Evolutionary conservation across 2,888 invertebrate genomes (phyloP), one percentile per base, ranked within the genome.

Genomic region (Sepiola atlantica): DNA sequence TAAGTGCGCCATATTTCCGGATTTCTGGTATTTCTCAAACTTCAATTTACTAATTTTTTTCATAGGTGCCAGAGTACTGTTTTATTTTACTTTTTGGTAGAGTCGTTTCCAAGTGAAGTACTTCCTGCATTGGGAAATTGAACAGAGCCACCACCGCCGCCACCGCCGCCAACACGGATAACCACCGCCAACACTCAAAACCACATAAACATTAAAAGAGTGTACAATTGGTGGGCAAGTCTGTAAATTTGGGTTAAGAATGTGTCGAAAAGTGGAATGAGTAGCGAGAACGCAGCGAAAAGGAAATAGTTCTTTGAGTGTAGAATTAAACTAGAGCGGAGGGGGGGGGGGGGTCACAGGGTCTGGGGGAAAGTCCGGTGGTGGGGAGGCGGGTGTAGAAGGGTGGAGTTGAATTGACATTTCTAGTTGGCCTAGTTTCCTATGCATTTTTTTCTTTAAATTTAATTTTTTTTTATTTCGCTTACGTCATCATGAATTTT

Each of bases 181-280:
- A 77, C 2, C 14, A 77, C 28, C 0, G 14, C 77, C n/a, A 77
- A 77, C 45, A 45, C 45, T 45, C 45, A 2, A 45, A 45, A 45
- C 45, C 45, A 45, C n/a, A 21, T 77, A 77, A 77, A 77, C 1
- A 45, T n/a, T 32, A 77, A 18, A 77, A 77, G 16, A 14, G 77
- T 10, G n/a, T 32, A 32, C 32, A 77, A 77, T 77, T 77, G 77
- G n/a, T n/a, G 77, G 77, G 14, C n/a, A 77, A 77, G 77, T 77
- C 77, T 77, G 61, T 61, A 77, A 21, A 77, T 77, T 77, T 77
- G 77, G 77, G 77, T 77, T 77, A 77, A 77, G 77, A 77, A 77
- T 77, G 77, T 77, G 77, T 77, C 77, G 32, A n/a, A n/a, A 77
- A 77, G 77, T n/a, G n/a, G 32, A 77, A n/a, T 77, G 77, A n/a